Percentiles rank a stretch among this genome's conserved stretches.
phyloP scores from a whole-genome alignment of 53 echinoderm and acorn worm species.

The Henricia sp. region DNA sequence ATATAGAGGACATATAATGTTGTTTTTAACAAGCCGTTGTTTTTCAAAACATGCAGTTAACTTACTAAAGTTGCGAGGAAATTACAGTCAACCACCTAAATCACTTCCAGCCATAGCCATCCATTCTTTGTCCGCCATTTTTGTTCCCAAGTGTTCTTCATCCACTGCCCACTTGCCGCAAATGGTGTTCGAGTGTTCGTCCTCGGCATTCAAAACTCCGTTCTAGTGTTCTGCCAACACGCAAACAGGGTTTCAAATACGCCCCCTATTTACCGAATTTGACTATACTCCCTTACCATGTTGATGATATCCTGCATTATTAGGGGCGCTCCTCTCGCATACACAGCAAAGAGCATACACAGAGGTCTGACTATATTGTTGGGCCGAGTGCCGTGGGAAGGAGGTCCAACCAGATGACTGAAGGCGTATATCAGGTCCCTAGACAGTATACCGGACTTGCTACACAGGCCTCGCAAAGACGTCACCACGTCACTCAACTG shows the following conservation, averaged over 20 bases:
- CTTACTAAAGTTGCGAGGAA: too few species aligned
- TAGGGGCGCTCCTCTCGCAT: not conserved
- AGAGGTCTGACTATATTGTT: slow-evolving; percentile 32
- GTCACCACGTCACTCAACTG: slow-evolving; percentile 21
- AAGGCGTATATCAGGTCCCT: slow-evolving; percentile 17
- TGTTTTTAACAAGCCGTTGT: too few species aligned
- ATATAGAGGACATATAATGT: too few species aligned
- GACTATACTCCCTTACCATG: slow-evolving; percentile 4
- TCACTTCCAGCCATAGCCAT: too few species aligned
- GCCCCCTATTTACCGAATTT: not conserved
- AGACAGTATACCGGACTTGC: not conserved
- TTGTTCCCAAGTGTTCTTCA: too few species aligned
- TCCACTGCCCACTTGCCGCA: too few species aligned
- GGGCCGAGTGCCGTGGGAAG: not conserved
- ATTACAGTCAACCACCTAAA: too few species aligned
- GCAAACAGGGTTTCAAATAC: not conserved
- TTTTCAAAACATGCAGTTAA: too few species aligned
- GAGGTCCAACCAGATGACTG: not conserved
- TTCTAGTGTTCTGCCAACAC: not conserved
- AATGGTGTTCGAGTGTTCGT: not conserved
- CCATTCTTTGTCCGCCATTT: not conserved
- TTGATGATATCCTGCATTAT: slow-evolving; percentile 21
- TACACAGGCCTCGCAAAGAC: slow-evolving; percentile 35
- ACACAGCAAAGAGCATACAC: slow-evolving; percentile 27
- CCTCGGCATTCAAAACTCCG: too few species aligned